These are phyloP conservation scores for Varecia variegata DNA, from an alignment of 2,797 vertebrate genomes.

Conservation along the genomic window DNA sequence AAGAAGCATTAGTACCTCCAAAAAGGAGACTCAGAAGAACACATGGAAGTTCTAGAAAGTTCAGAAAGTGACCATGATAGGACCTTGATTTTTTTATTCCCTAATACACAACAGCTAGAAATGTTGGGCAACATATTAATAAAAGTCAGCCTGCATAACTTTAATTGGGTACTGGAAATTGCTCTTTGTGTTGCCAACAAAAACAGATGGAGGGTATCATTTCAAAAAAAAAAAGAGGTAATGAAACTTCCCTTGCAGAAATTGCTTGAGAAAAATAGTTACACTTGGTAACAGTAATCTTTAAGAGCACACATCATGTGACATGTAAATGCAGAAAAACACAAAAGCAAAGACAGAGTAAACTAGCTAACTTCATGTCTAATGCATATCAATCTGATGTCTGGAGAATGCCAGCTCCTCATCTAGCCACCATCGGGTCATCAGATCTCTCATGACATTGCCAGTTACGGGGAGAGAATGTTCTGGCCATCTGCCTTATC, in stretches of 20 bases:
- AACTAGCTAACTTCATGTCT: not conserved
- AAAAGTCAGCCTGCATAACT: constrained; percentile 30
- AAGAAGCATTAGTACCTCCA: not conserved
- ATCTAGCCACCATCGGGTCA: not conserved
- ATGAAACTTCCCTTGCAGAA: constrained; percentile 57
- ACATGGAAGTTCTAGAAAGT: not conserved
- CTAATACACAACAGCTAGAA: constrained; percentile 32
- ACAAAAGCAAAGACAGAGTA: not conserved
- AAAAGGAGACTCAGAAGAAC: not conserved
- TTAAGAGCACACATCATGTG: not conserved
- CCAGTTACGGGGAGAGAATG: not conserved
- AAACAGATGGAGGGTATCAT: constrained; percentile 64
- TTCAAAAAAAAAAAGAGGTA: constrained; percentile 71
- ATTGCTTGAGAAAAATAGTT: constrained; percentile 50
- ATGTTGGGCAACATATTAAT: constrained; percentile 37
- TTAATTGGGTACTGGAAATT: constrained; percentile 59
- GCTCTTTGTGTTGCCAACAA: constrained; percentile 46
- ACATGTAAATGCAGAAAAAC: not conserved
- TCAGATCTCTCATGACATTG: not conserved
- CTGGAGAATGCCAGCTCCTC: not conserved
- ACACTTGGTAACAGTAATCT: constrained; percentile 15
- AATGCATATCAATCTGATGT: not conserved
- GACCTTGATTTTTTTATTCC: constrained; percentile 28
- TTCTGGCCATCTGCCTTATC: not conserved
- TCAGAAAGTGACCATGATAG: constrained; percentile 1